A percentile compares a stretch with the other conserved stretches of the same genome.
phyloP scores from a whole-genome alignment of 2,113 vertebrate species.

The Microtus oregoni region DNA sequence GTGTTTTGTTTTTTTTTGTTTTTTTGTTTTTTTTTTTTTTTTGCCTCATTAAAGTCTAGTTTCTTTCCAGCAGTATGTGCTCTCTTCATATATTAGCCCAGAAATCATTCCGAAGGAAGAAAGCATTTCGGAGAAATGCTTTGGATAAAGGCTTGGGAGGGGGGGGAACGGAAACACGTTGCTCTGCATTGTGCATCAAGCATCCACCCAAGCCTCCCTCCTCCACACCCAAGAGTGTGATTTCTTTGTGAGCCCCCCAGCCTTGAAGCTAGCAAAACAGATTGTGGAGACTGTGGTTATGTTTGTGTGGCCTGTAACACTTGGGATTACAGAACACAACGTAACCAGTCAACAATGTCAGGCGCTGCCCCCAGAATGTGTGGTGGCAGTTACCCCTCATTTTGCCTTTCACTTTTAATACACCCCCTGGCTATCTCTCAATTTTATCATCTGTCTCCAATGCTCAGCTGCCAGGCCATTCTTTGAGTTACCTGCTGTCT shows the following conservation, averaged over 20 bases:
- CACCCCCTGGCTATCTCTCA: neutral
- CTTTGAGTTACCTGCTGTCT: neutral
- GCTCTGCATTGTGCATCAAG: neutral
- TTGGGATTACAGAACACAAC: neutral
- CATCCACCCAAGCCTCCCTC: neutral
- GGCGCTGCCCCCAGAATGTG: neutral
- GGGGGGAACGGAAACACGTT: neutral
- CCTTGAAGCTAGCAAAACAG: neutral
- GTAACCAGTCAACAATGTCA: neutral
- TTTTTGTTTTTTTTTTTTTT: constrained; percentile 67
- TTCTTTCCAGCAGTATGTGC: constrained; percentile 53
- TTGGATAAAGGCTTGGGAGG: constrained; percentile 11
- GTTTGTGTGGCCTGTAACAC: neutral
- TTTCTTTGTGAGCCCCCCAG: neutral
- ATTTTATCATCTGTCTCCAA: neutral
- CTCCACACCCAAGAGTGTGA: neutral
- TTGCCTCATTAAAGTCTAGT: constrained; percentile 68
- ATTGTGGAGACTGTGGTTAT: neutral
- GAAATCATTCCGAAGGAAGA: constrained; percentile 55
- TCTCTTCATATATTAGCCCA: constrained; percentile 54
- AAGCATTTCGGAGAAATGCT: neutral
- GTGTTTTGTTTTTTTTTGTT: constrained; percentile 62
- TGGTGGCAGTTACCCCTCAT: too few relatives aligned
- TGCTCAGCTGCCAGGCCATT: neutral
- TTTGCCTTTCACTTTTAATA: neutral